Conservation (phyloP, 1,140 invertebrate species). For the Musca domestica region DNA sequence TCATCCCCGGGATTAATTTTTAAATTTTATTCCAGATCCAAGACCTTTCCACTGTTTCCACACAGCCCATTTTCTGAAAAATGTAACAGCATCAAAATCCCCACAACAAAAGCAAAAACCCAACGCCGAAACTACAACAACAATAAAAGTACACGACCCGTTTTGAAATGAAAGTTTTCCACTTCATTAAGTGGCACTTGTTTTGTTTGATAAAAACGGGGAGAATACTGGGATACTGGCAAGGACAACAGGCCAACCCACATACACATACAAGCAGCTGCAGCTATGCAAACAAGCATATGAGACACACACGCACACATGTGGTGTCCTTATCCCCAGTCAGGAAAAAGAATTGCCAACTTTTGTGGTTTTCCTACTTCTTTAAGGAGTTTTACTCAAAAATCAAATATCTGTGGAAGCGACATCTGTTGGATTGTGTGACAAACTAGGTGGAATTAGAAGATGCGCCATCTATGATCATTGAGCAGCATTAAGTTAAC, state of each 20-base stretch:
- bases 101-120: too few relatives aligned
- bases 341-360: neutral
- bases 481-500: too few relatives aligned
- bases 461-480: too few relatives aligned
- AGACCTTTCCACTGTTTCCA: too few relatives aligned
- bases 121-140: constrained; percentile 11
- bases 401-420: too few relatives aligned
- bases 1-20: too few relatives aligned
- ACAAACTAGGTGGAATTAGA: too few relatives aligned
- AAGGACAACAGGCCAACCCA: neutral
- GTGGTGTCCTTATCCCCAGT: neutral
- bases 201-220: constrained; percentile 5
- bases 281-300: too few relatives aligned
- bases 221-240: neutral
- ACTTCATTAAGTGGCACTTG: constrained; percentile 21
- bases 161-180: constrained; percentile 16
- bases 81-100: too few relatives aligned
- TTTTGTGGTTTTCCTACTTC: constrained; percentile 1
- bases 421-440: neutral
- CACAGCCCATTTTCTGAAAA: too few relatives aligned
- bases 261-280: neutral
- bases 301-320: neutral
- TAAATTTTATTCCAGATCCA: too few relatives aligned
- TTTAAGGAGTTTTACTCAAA: neutral
- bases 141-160: neutral